These are phyloP conservation scores for Leptopilina myrica DNA, from an alignment of 2,888 invertebrate genomes.

Conservation along the genomic window DNA sequence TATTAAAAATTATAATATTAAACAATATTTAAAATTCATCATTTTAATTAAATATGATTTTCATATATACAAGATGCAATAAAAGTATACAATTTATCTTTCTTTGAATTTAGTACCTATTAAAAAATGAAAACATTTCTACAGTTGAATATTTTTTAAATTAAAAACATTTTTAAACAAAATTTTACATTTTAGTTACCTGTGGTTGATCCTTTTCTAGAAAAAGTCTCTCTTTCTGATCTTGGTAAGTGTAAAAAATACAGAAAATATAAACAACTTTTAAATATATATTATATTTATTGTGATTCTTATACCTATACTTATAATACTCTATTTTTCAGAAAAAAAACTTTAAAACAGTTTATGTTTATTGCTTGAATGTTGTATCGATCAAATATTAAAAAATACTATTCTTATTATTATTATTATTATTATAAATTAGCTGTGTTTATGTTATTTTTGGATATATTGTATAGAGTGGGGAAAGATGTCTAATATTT, in stretches of 20 bases:
- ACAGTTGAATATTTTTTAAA: too few relatives aligned
- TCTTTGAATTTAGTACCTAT: too few relatives aligned
- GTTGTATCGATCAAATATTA: too few relatives aligned
- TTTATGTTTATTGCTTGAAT: too few relatives aligned
- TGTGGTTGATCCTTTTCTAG: conserved; percentile 93
- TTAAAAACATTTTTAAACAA: neutral
- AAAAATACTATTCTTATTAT: neutral
- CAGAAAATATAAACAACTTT: neutral
- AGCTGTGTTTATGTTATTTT: neutral
- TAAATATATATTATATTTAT: neutral
- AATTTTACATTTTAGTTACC: conserved; percentile 85
- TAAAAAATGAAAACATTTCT: too few relatives aligned
- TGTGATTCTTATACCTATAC: too few relatives aligned
- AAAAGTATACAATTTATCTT: too few relatives aligned
- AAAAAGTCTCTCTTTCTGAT: conserved; percentile 88
- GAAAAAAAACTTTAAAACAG: too few relatives aligned
- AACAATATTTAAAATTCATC: too few relatives aligned
- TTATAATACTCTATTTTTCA: too few relatives aligned
- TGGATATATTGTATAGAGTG: neutral
- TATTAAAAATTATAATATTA: conserved; percentile 57
- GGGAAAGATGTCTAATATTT: conserved; percentile 23
- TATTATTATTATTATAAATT: neutral
- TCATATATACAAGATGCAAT: too few relatives aligned
- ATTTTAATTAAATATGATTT: too few relatives aligned
- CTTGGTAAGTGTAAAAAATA: conserved; percentile 81